phyloP scores from a whole-genome alignment of 2,113 vertebrate species.

The Sigmodon hispidus region DNA sequence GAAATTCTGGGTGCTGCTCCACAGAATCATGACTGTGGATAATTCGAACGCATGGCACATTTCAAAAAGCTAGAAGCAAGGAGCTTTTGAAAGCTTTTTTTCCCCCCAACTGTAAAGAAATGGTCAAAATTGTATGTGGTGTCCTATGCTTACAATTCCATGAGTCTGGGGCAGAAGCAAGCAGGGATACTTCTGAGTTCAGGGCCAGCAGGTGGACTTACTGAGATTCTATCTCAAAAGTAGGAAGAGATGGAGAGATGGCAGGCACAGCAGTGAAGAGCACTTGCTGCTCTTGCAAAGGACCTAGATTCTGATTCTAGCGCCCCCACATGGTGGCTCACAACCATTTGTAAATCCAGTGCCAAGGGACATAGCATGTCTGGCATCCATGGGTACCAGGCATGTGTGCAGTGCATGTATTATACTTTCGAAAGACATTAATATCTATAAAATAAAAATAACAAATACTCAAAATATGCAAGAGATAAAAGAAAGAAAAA shows the following conservation, averaged over 20 bases:
- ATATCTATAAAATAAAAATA: not conserved
- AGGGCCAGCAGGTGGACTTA: not conserved
- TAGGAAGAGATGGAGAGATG: not conserved
- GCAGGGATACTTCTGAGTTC: not conserved
- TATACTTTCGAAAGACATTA: not conserved
- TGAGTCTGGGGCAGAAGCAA: not conserved
- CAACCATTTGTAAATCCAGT: not conserved
- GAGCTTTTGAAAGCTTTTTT: not conserved
- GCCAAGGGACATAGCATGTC: not conserved
- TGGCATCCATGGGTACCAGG: not conserved
- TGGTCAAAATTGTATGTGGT: not conserved
- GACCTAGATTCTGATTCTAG: not conserved
- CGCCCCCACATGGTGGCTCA: no score
- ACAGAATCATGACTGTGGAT: not conserved
- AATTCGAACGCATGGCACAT: not conserved
- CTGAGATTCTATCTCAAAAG: not conserved
- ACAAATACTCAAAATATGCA: not conserved
- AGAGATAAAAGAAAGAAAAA: not conserved
- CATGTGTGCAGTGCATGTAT: not conserved
- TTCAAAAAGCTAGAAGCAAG: not conserved
- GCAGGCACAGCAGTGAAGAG: not conserved
- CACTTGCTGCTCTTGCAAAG: not conserved
- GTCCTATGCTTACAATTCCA: not conserved
- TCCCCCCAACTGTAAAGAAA: not conserved
- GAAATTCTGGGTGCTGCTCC: not conserved